These are phyloP conservation scores for Rallus limicola DNA, from an alignment of 2,113 vertebrate genomes.

Conservation along the genomic window DNA sequence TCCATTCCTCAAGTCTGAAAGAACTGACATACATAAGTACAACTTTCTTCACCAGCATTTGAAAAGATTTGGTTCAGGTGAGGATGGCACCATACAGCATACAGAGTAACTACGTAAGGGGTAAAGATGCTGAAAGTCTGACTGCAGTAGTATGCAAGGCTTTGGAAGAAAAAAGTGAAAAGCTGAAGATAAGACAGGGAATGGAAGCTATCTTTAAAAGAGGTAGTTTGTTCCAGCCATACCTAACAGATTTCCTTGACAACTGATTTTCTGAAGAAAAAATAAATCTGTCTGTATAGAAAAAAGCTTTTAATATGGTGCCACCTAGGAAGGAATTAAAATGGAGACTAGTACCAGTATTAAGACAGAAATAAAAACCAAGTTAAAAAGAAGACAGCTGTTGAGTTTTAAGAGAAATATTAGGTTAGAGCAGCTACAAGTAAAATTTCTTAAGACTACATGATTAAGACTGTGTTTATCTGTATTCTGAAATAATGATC, in stretches of 20 bases:
- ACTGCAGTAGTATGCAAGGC: background rate
- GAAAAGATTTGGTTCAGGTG: background rate
- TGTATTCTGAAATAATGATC: background rate
- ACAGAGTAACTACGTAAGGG: background rate
- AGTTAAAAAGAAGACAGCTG: background rate
- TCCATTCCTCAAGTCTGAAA: background rate
- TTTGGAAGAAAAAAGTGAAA: background rate
- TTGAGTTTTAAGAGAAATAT: background rate
- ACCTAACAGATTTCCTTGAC: background rate
- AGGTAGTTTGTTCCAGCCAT: background rate
- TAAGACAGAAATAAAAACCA: background rate
- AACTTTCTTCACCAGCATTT: background rate
- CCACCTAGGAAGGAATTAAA: background rate
- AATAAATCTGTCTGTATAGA: background rate
- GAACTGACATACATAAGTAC: background rate
- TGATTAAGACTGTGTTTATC: background rate
- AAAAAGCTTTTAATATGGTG: background rate
- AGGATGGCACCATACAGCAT: background rate
- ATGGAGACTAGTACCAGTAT: background rate
- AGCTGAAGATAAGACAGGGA: background rate
- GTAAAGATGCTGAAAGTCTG: background rate
- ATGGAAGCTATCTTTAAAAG: background rate
- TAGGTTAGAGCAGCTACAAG: background rate
- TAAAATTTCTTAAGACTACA: background rate
- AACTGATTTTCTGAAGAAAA: background rate